phyloP scores from a whole-genome alignment of 1,140 invertebrate genomes.

The Apis laboriosa region DNA sequence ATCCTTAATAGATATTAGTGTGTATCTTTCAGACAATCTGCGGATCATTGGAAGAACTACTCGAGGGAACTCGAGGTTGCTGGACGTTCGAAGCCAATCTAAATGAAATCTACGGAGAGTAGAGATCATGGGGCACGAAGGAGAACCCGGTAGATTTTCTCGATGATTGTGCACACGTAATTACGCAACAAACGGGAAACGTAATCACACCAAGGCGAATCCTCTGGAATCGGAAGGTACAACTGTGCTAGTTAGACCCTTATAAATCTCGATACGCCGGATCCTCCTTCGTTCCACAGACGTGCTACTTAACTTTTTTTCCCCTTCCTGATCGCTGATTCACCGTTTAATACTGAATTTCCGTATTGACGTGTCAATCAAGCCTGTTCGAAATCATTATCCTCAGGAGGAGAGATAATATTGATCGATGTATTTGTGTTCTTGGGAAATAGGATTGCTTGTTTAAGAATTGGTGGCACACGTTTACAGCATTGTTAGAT shows the following conservation, averaged over 20 bases:
- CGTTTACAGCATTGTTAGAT: too few species aligned
- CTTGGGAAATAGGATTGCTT: background rate
- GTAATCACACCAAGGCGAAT: conserved; percentile 38
- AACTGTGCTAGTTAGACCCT: conserved; percentile 18
- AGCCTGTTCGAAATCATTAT: background rate
- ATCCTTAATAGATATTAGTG: conserved; percentile 22
- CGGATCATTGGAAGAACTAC: conserved; percentile 24
- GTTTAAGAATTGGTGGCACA: background rate
- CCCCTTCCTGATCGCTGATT: background rate
- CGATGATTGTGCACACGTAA: conserved; percentile 68
- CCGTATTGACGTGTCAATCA: background rate
- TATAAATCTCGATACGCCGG: conserved; percentile 17
- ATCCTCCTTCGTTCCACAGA: too few species aligned
- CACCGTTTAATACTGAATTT: background rate
- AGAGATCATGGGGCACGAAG: conserved; percentile 42
- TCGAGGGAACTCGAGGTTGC: conserved; percentile 19
- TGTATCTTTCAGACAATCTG: conserved; percentile 44
- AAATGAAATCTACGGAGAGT: conserved; percentile 68
- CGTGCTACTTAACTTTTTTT: background rate
- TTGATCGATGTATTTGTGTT: background rate
- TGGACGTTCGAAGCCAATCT: conserved; percentile 55
- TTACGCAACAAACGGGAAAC: conserved; percentile 66
- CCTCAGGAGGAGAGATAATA: background rate
- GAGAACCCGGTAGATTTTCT: conserved; percentile 60
- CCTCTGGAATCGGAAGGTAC: conserved; percentile 8